Evolutionary conservation across 2,797 vertebrate species (phyloP).

Genomic region (Danio choprae): DNA sequence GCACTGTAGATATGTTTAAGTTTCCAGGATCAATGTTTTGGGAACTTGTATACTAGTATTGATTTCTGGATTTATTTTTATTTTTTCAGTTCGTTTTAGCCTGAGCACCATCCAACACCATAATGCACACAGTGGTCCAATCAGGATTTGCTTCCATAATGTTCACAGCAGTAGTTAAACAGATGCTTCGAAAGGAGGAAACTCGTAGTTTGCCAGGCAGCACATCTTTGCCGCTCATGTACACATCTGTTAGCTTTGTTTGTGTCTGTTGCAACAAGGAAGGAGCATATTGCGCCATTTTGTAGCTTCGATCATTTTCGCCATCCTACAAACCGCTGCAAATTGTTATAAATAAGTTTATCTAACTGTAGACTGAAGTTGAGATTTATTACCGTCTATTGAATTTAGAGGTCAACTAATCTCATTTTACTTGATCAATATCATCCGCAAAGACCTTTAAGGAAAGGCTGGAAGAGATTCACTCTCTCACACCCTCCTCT

Average conservation of each 20-base stretch:
- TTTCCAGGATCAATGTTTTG: not conserved
- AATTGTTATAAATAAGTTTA: conserved; percentile 79
- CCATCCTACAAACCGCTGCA: conserved; percentile 69
- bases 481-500: conserved; percentile 61
- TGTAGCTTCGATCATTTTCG: conserved; percentile 45
- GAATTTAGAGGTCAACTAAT: conserved; percentile 82
- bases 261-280: conserved; percentile 11
- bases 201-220: not conserved
- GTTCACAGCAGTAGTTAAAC: conserved; percentile 7
- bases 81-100: not conserved
- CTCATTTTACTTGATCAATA: conserved; percentile 80
- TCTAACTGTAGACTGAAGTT: conserved; percentile 70
- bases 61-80: not conserved
- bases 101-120: not conserved
- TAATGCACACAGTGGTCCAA: not conserved
- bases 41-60: not conserved
- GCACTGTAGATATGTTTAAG: no score
- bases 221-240: conserved; percentile 11
- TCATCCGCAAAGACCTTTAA: conserved; percentile 78
- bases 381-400: conserved; percentile 74
- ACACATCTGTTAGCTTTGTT: conserved; percentile 29
- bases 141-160: conserved; percentile 20
- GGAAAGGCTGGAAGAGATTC: conserved; percentile 67
- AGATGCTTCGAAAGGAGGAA: conserved; percentile 27
- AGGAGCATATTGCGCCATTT: conserved; percentile 4